Percentiles rank a stretch among this genome's conserved stretches.
phyloP scores from a whole-genome alignment of 2,888 invertebrate genomes.

The Thalpophila matura region DNA sequence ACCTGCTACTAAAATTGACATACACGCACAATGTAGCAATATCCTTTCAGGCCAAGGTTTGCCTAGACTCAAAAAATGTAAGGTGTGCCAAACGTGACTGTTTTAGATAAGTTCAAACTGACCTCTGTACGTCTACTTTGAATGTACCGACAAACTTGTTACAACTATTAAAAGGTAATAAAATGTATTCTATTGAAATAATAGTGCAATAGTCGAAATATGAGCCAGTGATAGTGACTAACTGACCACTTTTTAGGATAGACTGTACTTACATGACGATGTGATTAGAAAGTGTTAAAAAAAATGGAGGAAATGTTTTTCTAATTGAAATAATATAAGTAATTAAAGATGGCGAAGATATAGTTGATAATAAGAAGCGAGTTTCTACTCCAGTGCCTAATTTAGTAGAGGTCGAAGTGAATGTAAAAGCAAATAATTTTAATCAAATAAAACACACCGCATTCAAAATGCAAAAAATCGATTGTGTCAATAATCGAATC shows the following conservation, averaged over 20 bases:
- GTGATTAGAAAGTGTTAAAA: no score
- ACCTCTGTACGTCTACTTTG: slow-evolving; percentile 42
- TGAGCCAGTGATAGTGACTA: no score
- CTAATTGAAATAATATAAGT: no score
- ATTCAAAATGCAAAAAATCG: neutral
- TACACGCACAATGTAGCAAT: slow-evolving; percentile 52
- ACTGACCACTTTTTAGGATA: no score
- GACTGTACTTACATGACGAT: no score
- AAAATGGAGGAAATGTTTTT: no score
- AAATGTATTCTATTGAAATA: neutral
- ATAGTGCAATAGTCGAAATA: neutral
- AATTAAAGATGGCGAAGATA: neutral
- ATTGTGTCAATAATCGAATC: neutral
- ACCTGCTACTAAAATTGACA: slow-evolving; percentile 27
- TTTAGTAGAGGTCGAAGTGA: neutral
- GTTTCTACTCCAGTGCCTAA: no score
- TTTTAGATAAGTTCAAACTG: slow-evolving; percentile 50
- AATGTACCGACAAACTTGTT: slow-evolving; percentile 24
- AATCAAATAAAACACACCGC: neutral
- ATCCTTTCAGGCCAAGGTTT: slow-evolving; percentile 61
- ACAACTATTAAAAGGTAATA: slow-evolving; percentile 19
- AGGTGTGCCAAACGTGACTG: slow-evolving; percentile 52
- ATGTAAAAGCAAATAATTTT: neutral
- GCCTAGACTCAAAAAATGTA: slow-evolving; percentile 39
- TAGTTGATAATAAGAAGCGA: no score